Base-by-base conservation (phyloP, 2,113 vertebrate species). In the Lycaon pictus region DNA sequence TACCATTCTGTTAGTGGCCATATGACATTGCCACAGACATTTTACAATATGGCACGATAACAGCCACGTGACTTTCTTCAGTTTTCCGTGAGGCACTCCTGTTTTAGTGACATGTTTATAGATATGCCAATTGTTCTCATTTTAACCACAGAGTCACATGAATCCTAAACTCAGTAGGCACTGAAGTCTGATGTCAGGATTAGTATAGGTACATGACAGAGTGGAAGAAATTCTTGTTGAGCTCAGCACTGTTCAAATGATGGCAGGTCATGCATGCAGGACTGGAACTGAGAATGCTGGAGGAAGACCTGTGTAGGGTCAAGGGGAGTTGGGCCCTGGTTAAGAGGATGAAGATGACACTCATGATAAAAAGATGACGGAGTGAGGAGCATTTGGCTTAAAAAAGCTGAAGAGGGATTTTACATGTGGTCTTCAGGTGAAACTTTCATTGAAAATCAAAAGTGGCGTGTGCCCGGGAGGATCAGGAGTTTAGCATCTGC, bases 391-490 rank as follows among this genome's bases (percentile, higher is more conserved):
- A 20, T 67, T 71, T 11, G 35, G 11, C 58, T 69, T 37, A 6
- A 62, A 62, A 81, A 63, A 23, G 80, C 9, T 37, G 22, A 77
- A 37, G 56, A 29, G 35, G 15, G 22, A 81, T 48, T 79, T 91
- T 69, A 56, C 37, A 48, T 63, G 53, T 89, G 37, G 25, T 35
- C 62, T 90, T 83, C 25, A 56, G 32, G 51, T 65, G 32, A 67
- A 76, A 71, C 53, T 67, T 19, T 37, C 55, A 71, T 65, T 77
- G 27, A 29, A 88, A 76, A 95, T 92, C 6, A 77, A 58, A 92
- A 74, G 71, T 37, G 27, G 55, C 6, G 43, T 7, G 0, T 43
- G 43, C 43, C 43, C 43, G 43, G 43, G 43, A 43, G 43, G 43
- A 43, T 43, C 43, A 43, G 6, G 43, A 43, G 43, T 43, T 43